These are phyloP conservation scores for Myotis vivesi DNA, from an alignment of 2,797 vertebrate genomes.

Conservation along the genomic window DNA sequence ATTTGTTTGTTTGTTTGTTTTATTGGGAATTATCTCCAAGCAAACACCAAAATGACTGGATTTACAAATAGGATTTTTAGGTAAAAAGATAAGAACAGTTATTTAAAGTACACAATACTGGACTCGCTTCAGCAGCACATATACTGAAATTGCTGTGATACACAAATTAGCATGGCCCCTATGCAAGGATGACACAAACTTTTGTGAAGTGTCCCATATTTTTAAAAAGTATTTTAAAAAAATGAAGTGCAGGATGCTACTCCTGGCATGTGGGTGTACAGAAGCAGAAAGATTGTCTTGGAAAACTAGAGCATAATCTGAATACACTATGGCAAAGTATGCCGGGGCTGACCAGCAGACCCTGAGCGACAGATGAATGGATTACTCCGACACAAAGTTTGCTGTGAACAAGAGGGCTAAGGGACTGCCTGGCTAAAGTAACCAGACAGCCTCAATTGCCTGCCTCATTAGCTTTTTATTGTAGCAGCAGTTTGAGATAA, in stretches of 20 bases:
- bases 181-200: neutral
- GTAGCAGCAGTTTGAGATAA: no score
- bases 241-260: neutral
- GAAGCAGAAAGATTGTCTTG: neutral
- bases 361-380: no score
- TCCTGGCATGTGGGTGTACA: rapidly evolving
- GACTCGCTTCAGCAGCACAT: neutral
- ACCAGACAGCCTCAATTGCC: no score
- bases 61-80: neutral
- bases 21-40: neutral
- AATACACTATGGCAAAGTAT: neutral
- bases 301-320: neutral
- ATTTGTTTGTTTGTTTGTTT: neutral
- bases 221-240: neutral
- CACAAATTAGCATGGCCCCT: neutral
- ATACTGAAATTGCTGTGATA: neutral
- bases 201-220: neutral
- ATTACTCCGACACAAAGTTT: no score
- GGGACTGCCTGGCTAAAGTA: no score
- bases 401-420: no score
- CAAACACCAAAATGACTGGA: neutral
- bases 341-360: no score
- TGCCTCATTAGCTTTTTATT: no score
- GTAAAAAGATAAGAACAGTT: neutral
- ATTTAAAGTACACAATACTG: neutral